Evolutionary conservation across 2,888 invertebrate genomes (phyloP).

Genomic region (Cataglyphis altisquamis): DNA sequence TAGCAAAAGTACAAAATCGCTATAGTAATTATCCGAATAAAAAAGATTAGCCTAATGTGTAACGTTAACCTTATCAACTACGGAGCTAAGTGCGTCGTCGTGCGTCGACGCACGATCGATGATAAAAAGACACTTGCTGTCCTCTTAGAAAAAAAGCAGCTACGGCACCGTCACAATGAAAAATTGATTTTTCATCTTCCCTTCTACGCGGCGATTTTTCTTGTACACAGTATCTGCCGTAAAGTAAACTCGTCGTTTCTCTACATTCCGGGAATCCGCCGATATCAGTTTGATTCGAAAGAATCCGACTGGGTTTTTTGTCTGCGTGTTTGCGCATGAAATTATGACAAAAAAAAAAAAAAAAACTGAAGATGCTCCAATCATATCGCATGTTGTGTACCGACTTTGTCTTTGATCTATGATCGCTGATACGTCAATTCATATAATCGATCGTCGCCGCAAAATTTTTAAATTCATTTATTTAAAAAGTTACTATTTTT

Average conservation of each 20-base stretch:
- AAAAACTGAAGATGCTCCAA: background rate
- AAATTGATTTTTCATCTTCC: conserved; percentile 34
- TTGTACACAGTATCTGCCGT: conserved; percentile 25
- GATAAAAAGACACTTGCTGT: conserved; percentile 69
- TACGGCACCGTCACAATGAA: conserved; percentile 48
- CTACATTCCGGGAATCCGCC: conserved; percentile 31
- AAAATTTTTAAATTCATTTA: conserved; percentile 5
- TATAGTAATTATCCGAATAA: conserved; percentile 76
- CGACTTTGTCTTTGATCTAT: conserved; percentile 20
- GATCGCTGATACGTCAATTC: background rate
- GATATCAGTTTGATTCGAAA: conserved; percentile 27
- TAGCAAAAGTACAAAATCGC: conserved; percentile 81
- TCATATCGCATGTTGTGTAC: background rate
- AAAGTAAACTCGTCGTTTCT: conserved; percentile 41
- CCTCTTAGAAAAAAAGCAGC: conserved; percentile 57
- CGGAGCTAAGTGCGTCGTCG: conserved; percentile 68
- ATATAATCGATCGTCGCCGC: background rate
- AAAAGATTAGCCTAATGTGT: conserved; percentile 74
- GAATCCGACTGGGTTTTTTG: conserved; percentile 29
- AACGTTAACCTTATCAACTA: conserved; percentile 73
- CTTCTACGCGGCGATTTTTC: conserved; percentile 55
- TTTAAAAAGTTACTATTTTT: background rate
- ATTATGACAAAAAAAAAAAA: background rate
- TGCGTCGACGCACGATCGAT: conserved; percentile 64
- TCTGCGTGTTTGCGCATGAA: conserved; percentile 27